Evolutionary conservation across 1,140 invertebrate species (phyloP).

Genomic region (Anastrepha ludens): DNA sequence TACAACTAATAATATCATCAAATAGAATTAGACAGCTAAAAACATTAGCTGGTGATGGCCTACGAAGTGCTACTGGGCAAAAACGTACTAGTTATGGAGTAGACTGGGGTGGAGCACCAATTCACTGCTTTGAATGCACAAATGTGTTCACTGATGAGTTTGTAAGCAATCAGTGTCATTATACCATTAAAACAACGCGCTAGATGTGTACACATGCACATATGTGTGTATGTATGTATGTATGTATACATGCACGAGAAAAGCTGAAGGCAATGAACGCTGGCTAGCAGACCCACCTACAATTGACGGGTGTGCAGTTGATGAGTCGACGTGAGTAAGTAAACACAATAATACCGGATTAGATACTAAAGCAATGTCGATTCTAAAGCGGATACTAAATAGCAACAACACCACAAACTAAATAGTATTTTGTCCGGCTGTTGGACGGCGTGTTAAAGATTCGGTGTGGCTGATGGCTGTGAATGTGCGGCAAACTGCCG

Average conservation of each 20-base stretch:
- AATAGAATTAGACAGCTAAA: too few relatives aligned
- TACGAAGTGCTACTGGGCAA: too few relatives aligned
- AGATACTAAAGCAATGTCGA: neutral
- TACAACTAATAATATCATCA: too few relatives aligned
- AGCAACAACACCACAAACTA: constrained; percentile 11
- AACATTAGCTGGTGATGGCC: too few relatives aligned
- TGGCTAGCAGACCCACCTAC: neutral
- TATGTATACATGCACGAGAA: neutral
- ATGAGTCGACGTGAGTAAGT: constrained; percentile 6
- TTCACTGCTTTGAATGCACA: too few relatives aligned
- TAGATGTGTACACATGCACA: neutral
- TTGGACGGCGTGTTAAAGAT: neutral
- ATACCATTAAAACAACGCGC: neutral
- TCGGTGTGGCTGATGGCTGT: neutral
- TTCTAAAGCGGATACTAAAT: constrained; percentile 6
- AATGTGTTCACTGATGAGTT: neutral
- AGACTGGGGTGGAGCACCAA: too few relatives aligned
- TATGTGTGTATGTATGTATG: neutral
- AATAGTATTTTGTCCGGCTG: neutral
- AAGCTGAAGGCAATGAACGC: neutral
- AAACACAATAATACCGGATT: constrained; percentile 43
- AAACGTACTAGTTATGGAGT: neutral
- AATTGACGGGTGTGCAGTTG: neutral
- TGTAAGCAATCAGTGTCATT: constrained; percentile 40
- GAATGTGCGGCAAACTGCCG: neutral